Percentiles rank a stretch among this genome's conserved stretches.
Evolutionary conservation across 2,797 vertebrate species (phyloP).

Genomic region (Rhadinocentrus ornatus): DNA sequence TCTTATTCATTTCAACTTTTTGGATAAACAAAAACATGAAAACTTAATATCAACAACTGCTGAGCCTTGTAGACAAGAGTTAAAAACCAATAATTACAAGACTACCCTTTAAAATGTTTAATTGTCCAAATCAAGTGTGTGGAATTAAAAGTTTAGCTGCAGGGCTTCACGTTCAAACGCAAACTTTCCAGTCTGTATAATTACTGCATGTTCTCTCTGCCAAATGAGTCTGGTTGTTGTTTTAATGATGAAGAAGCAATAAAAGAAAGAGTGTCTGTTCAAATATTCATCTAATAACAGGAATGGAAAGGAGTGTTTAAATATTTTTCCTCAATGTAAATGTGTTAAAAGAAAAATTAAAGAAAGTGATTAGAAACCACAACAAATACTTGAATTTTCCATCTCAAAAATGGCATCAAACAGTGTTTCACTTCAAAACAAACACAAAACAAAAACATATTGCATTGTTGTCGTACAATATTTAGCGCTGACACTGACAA

Average conservation of each 20-base stretch:
- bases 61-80: conserved; percentile 57
- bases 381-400: conserved; percentile 38
- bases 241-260: conserved; percentile 48
- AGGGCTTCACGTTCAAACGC: conserved; percentile 51
- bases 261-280: conserved; percentile 33
- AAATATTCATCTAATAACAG: conserved; percentile 33
- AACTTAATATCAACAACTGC: conserved; percentile 26
- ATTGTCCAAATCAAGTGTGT: conserved; percentile 71
- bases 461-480: conserved; percentile 74
- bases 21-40: conserved; percentile 37
- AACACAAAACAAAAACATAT: conserved; percentile 65
- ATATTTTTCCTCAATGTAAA: conserved; percentile 12
- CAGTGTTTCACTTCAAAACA: conserved; percentile 54
- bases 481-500: conserved; percentile 67
- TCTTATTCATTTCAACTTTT: conserved; percentile 51
- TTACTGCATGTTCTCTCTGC: conserved; percentile 45
- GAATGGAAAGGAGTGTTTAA: conserved; percentile 13
- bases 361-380: conserved; percentile 16
- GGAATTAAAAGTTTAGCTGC: conserved; percentile 54
- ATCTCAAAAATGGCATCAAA: conserved; percentile 56
- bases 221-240: conserved; percentile 43
- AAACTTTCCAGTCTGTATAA: conserved; percentile 51
- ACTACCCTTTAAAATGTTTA: conserved; percentile 68
- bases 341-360: conserved; percentile 8
- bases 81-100: conserved; percentile 83